phyloP scores from a whole-genome alignment of 2,797 vertebrate species.

The Euphonia xanthogaster region DNA sequence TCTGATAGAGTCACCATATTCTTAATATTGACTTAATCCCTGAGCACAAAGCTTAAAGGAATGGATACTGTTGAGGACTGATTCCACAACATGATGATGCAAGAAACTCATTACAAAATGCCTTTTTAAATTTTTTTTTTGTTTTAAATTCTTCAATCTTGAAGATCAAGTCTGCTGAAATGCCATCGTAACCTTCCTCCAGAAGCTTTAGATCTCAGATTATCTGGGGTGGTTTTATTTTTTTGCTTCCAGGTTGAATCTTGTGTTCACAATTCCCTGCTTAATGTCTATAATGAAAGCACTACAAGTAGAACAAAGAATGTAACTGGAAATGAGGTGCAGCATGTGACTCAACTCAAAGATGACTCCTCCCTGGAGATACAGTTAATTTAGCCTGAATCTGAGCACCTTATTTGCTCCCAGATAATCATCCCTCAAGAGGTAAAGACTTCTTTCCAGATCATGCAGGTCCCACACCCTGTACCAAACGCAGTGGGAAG shows the following conservation, averaged over 20 bases:
- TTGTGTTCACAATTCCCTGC: not conserved
- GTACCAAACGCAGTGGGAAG: not conserved
- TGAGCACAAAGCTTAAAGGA: not conserved
- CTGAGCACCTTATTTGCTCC: not conserved
- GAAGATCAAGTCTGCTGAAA: not conserved
- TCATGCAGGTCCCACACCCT: not conserved
- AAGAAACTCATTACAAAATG: not conserved
- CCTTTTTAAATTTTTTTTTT: accelerated
- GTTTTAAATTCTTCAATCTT: not conserved
- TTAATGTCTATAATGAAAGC: not conserved
- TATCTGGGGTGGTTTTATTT: not conserved
- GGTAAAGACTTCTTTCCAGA: not conserved
- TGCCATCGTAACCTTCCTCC: not conserved
- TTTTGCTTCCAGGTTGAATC: not conserved
- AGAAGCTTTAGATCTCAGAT: not conserved
- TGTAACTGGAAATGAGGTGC: not conserved
- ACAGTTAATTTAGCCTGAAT: not conserved
- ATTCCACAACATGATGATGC: not conserved
- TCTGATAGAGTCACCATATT: not conserved
- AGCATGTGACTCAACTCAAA: not conserved
- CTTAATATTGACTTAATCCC: not conserved
- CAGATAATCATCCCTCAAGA: not conserved
- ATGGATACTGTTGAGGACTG: not conserved
- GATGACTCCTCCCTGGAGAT: not conserved
- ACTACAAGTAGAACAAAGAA: not conserved